A percentile compares a stretch with the other conserved stretches of the same genome.
Evolutionary conservation across 2,797 vertebrate species (phyloP).

Genomic region (Valencia hispanica): DNA sequence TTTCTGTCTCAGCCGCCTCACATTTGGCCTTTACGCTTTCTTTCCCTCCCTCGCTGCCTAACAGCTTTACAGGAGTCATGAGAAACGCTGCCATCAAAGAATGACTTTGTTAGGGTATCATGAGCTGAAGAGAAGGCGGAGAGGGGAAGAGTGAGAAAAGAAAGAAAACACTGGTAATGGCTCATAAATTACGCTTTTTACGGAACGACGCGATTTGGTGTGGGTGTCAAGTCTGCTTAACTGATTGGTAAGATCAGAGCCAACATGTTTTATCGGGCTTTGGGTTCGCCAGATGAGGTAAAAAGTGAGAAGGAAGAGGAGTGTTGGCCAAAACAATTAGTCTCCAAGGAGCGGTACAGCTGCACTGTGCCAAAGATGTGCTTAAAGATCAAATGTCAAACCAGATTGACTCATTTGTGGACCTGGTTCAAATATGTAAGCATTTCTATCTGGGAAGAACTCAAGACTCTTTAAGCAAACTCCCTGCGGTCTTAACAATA

Average conservation of each 20-base stretch:
- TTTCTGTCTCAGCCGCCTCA: conserved; percentile 66
- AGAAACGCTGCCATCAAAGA: conserved; percentile 72
- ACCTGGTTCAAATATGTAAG: conserved; percentile 49
- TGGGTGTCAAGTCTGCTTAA: conserved; percentile 75
- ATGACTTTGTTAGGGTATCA: conserved; percentile 72
- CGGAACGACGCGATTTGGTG: conserved; percentile 74
- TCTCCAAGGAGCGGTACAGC: conserved; percentile 45
- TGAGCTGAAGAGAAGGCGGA: conserved; percentile 58
- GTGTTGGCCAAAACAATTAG: conserved; percentile 58
- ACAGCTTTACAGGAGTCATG: conserved; percentile 63
- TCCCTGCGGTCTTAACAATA: conserved; percentile 16
- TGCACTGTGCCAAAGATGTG: conserved; percentile 57
- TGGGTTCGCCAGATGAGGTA: conserved; percentile 67
- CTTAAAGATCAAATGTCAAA: conserved; percentile 50
- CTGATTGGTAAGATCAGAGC: conserved; percentile 46
- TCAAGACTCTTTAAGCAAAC: conserved; percentile 28
- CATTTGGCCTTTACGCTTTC: conserved; percentile 72
- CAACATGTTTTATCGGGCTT: conserved; percentile 54
- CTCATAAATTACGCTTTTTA: conserved; percentile 76
- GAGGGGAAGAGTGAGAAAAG: conserved; percentile 20
- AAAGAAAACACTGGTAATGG: conserved; percentile 75
- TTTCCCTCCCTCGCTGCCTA: conserved; percentile 37
- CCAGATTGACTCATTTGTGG: conserved; percentile 68
- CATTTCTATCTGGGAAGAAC: conserved; percentile 47
- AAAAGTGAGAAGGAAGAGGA: conserved; percentile 47